Evolutionary conservation across 2,113 vertebrate genomes (phyloP).

Genomic region (Megalops atlanticus): DNA sequence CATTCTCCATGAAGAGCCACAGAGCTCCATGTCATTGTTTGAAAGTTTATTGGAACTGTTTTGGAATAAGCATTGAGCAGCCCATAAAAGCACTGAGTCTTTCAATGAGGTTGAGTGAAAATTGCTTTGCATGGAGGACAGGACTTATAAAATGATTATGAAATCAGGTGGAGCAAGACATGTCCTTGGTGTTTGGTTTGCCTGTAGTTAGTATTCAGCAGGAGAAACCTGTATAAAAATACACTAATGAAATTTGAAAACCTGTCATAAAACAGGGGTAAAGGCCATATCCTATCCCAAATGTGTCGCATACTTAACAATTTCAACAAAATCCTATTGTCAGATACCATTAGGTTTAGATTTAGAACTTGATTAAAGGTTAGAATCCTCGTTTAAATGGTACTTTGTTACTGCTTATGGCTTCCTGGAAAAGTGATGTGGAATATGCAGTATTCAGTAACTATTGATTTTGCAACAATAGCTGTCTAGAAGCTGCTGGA

Average conservation of each 20-base stretch:
- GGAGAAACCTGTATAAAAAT: background rate
- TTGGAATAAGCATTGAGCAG: background rate
- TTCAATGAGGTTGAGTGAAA: background rate
- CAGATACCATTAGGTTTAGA: slow-evolving; percentile 2
- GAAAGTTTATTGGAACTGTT: background rate
- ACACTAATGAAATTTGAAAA: slow-evolving; percentile 24
- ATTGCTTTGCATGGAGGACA: background rate
- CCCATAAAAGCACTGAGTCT: too few relatives aligned
- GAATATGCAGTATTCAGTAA: background rate
- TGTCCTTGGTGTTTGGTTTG: slow-evolving; percentile 1
- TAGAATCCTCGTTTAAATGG: background rate
- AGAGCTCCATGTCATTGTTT: background rate
- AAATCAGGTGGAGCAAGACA: background rate
- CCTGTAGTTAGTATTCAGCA: slow-evolving; percentile 6
- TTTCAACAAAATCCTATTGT: background rate
- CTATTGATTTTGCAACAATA: slow-evolving; percentile 1
- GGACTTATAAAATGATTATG: background rate
- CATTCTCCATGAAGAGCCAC: background rate
- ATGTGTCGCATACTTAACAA: background rate
- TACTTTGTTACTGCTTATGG: background rate
- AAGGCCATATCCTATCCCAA: background rate
- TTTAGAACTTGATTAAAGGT: background rate
- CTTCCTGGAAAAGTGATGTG: background rate
- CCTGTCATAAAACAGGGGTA: background rate
- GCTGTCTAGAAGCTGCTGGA: too few relatives aligned